A percentile compares a stretch with the other conserved stretches of the same genome.
phyloP scores from a whole-genome alignment of 2,113 vertebrate species.

The Phodopus roborovskii region DNA sequence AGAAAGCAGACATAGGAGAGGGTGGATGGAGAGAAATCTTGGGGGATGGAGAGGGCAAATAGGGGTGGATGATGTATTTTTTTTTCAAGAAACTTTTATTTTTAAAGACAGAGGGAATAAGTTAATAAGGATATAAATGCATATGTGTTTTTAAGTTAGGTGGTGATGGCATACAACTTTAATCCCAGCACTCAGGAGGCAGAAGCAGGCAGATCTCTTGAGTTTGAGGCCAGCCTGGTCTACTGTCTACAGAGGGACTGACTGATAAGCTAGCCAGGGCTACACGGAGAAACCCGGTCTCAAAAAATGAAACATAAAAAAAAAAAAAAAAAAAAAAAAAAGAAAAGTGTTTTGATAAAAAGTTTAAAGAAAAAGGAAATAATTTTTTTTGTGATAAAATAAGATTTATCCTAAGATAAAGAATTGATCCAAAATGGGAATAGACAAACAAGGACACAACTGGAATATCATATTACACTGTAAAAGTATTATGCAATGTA shows the following conservation, averaged over 20 bases:
- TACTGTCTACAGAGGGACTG: no score
- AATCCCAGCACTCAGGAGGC: no score
- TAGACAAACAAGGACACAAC: background rate
- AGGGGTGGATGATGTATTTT: background rate
- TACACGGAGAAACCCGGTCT: no score
- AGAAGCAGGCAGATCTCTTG: no score
- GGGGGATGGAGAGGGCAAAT: background rate
- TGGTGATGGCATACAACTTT: no score
- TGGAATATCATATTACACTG: background rate
- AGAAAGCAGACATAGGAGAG: background rate
- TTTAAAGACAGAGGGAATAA: background rate
- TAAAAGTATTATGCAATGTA: background rate
- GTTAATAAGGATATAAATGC: background rate
- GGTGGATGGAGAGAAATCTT: background rate
- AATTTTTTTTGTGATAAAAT: background rate
- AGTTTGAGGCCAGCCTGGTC: no score
- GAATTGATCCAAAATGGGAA: background rate
- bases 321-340: background rate
- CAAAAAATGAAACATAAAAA: no score
- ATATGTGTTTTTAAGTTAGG: background rate
- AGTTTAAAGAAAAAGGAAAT: background rate
- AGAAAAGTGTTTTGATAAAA: background rate
- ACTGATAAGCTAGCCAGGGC: no score
- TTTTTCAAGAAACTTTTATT: background rate
- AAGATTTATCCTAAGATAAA: background rate